Conservation (phyloP, 2,797 vertebrate genomes). For the Gastrophryne carolinensis region DNA sequence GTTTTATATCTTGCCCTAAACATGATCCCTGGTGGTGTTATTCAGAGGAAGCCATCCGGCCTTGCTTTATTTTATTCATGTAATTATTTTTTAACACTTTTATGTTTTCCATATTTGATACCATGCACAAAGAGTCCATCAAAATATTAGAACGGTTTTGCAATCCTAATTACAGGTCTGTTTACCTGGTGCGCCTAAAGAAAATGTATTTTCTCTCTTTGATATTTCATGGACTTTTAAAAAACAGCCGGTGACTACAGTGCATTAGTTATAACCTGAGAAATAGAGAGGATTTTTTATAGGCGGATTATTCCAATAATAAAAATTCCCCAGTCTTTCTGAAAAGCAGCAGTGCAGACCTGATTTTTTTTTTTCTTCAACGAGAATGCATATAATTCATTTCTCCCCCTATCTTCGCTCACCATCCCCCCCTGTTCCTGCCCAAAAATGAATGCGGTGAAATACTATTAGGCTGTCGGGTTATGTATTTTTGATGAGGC, state of each 20-base stretch:
- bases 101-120: background rate
- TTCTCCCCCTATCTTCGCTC: conserved; percentile 52
- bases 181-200: background rate
- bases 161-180: background rate
- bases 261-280: conserved; percentile 31
- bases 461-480: conserved; percentile 80
- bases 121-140: background rate
- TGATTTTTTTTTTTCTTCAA: conserved; percentile 36
- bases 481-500: conserved; percentile 84
- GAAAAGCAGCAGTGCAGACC: conserved; percentile 29
- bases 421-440: conserved; percentile 65
- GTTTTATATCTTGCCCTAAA: background rate
- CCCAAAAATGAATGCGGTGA: conserved; percentile 79
- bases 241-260: background rate
- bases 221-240: conserved; percentile 5
- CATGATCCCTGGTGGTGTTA: background rate
- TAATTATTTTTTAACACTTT: background rate
- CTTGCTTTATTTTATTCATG: background rate
- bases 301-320: conserved; percentile 32
- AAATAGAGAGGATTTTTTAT: conserved; percentile 6
- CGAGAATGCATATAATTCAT: conserved; percentile 51
- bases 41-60: background rate
- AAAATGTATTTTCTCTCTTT: background rate
- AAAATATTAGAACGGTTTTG: background rate
- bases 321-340: conserved; percentile 36